Base-by-base conservation (phyloP, 2,797 vertebrate genomes). In the Peromyscus eremicus region DNA sequence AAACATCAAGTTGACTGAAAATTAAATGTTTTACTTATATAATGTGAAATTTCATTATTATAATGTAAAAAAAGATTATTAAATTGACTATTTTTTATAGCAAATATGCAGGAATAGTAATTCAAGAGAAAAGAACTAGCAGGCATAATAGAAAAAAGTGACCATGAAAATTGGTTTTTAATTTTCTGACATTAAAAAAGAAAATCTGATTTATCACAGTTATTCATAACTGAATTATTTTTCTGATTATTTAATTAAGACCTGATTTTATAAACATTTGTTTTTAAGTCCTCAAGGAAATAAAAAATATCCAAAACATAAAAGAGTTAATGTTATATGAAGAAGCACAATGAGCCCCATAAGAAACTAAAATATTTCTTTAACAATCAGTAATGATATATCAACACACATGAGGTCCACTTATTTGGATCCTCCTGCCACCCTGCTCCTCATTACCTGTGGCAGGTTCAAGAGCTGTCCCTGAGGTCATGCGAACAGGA, bases 341-440 rank as follows among this genome's bases (percentile, higher is more conserved):
- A 95, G 92, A 91, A 91, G n/a, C 6, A 96, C 94, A 96, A 93
- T 43, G 91, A 93, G 70, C 25, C 93, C 25, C 27, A 29, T 27
- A 49, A 77, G 21, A 32, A 91, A 94, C 73, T 82, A 91, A 37
- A 86, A 89, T 73, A 94, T 93, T 89, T 16, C 40, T 85, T 85
- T 91, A 91, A 64, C 66, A 84, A 52, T 95, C 52, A 82, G 62
- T 93, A 96, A 89, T 62, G 52, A 68, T 70, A n/a, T 73, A 70
- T 92, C 79, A 92, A 76, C 46, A 95, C 85, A 66, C 46, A 94
- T 73, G 87, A 97, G 57, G 49, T 29, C 85, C 92, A 95, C 93
- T 83, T 85, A 19, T n/a, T 34, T 70, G 32, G 14, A n/a, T n/a
- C 16, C 6, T 32, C 34, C 13, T 12, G 6, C 34, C 2, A 11